phyloP scores from a whole-genome alignment of 2,888 invertebrate genomes.

The Linyphia triangularis region DNA sequence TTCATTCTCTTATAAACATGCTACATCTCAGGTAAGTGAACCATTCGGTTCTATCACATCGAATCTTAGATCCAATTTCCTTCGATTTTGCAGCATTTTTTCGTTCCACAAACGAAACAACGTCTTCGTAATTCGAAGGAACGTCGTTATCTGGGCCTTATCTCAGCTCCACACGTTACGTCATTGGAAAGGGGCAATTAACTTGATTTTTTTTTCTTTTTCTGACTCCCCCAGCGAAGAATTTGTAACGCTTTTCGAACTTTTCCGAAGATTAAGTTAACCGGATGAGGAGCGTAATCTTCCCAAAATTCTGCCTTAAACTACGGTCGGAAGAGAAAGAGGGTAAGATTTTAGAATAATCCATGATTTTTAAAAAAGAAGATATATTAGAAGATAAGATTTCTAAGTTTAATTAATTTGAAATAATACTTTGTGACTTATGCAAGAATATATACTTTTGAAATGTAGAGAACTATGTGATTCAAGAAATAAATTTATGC shows the following conservation, averaged over 20 bases:
- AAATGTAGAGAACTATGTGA: neutral
- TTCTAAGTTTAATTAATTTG: neutral
- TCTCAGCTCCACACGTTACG: conserved; percentile 18
- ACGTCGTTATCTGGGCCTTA: conserved; percentile 28
- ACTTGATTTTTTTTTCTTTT: neutral
- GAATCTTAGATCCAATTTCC: neutral
- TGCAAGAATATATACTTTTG: no score
- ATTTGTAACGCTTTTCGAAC: neutral
- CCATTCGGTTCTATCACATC: no score
- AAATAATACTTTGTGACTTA: neutral
- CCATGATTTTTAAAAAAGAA: neutral
- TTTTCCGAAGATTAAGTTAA: neutral
- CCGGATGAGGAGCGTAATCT: neutral
- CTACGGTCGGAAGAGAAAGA: neutral
- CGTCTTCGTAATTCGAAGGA: neutral
- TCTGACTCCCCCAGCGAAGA: neutral
- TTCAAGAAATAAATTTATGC: no score
- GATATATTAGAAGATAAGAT: neutral
- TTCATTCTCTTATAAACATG: no score
- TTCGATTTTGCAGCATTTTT: neutral
- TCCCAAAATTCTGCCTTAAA: neutral
- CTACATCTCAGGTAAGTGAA: no score
- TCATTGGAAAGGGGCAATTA: conserved; percentile 21
- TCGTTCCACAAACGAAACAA: neutral
- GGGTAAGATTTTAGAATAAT: neutral